These are phyloP conservation scores for Patella ulyssiponensis DNA, from an alignment of 2,888 invertebrate genomes.

Conservation along the genomic window DNA sequence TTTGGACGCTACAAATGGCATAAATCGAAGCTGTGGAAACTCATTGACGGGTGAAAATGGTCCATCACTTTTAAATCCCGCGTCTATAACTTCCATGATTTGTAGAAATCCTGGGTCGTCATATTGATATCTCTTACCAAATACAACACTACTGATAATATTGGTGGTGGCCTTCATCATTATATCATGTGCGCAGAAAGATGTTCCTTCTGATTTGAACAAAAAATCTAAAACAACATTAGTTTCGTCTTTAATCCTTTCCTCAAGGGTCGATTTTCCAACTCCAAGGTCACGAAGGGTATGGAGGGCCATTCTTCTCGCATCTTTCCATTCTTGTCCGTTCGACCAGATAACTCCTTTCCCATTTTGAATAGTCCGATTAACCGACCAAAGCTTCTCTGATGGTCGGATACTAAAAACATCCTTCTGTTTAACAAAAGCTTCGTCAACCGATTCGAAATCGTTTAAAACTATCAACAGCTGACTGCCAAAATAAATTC, in stretches of 20 bases:
- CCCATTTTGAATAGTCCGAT: not conserved
- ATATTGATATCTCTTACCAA: conserved; percentile 56
- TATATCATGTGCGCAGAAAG: conserved; percentile 18
- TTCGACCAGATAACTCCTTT: conserved; percentile 53
- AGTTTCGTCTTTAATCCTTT: conserved; percentile 49
- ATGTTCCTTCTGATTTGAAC: no score
- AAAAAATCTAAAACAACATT: conserved; percentile 34
- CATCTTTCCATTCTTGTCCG: conserved; percentile 49
- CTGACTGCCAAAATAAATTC: not conserved
- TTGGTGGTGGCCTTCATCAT: conserved; percentile 53
- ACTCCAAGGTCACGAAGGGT: conserved; percentile 57
- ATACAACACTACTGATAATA: conserved; percentile 58
- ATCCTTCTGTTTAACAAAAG: conserved; percentile 7
- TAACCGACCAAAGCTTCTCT: not conserved
- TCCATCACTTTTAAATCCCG: conserved; percentile 47
- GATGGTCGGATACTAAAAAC: not conserved
- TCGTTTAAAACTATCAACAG: conserved; percentile 4
- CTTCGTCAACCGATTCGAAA: not conserved
- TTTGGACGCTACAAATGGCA: conserved; percentile 39
- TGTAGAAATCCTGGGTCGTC: conserved; percentile 45
- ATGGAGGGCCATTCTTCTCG: conserved; percentile 50
- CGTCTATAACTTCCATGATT: conserved; percentile 48
- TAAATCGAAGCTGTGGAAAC: conserved; percentile 48
- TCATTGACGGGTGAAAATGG: conserved; percentile 54
- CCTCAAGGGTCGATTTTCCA: conserved; percentile 53